These are phyloP conservation scores for Ophion slaviceki DNA, from an alignment of 2,888 invertebrate species.

Conservation along the genomic window DNA sequence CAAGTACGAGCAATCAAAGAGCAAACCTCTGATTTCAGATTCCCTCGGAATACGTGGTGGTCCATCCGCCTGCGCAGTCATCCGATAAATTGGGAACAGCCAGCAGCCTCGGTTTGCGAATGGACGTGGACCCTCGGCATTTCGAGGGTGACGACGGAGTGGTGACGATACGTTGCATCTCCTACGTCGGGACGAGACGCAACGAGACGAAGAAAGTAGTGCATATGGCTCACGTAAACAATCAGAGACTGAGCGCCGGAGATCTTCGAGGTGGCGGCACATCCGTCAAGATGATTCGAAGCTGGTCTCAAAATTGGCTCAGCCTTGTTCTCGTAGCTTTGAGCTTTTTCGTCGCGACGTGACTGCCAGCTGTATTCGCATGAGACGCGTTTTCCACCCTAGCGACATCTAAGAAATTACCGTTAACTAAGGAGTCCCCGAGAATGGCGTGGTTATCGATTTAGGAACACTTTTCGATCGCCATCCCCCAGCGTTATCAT, in stretches of 20 bases:
- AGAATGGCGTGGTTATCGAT: constrained; percentile 36
- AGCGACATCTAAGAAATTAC: constrained; percentile 23
- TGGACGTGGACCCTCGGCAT: constrained; percentile 74
- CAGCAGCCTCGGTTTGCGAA: constrained; percentile 76
- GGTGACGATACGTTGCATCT: constrained; percentile 74
- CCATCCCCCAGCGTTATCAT: constrained; percentile 1
- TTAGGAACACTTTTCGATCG: constrained; percentile 27
- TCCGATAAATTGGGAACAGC: constrained; percentile 61
- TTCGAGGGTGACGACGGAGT: constrained; percentile 69
- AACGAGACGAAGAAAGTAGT: constrained; percentile 69
- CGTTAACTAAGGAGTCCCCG: constrained; percentile 1
- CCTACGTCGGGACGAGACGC: constrained; percentile 73
- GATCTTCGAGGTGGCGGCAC: constrained; percentile 68
- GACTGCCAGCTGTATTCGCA: constrained; percentile 43
- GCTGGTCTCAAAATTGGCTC: constrained; percentile 4
- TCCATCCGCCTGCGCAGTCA: constrained; percentile 67
- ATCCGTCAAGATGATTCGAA: constrained; percentile 7
- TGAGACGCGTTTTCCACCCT: constrained; percentile 29
- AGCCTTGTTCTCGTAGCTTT: constrained; percentile 36
- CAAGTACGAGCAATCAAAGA: neutral
- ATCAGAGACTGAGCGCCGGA: constrained; percentile 76
- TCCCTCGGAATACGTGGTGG: constrained; percentile 70
- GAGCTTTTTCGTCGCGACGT: constrained; percentile 49
- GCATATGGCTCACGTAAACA: constrained; percentile 74
- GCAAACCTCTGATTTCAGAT: constrained; percentile 70